Evolutionary conservation across 2,888 invertebrate genomes (phyloP), one percentile per base, ranked within the genome.

Genomic region (Eudemis profundana): DNA sequence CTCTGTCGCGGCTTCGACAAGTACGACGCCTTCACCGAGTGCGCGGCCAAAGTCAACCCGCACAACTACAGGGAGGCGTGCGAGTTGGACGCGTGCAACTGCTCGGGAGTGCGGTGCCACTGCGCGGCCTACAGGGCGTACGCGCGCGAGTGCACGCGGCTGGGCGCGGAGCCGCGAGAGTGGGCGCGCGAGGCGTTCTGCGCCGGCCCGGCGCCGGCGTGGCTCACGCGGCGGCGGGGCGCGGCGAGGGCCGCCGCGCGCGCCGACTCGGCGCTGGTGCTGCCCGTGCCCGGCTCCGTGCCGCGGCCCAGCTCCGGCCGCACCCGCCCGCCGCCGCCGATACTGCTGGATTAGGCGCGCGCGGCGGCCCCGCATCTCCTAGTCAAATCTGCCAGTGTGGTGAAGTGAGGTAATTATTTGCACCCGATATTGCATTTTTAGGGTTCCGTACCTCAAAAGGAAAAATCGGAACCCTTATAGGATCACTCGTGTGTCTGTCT

Each of bases 91-190:
- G 96, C 97, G 89, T 97, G 98, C 81, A 97, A 97, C 78, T 98
- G 98, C 84, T 95, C 96, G 1, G 94, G 94, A 12, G 93, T 94
- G 65, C 93, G 94, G 76, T 98, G 98, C 77, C 96, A 97, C 82
- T 98, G 98, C 85, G 97, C 98, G 73, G 96, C 97, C 68, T 95
- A 98, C 77, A 95, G 95, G 61, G 98, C 98, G 2, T 98, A 98
- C 81, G 96, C 96, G 0, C 95, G 97, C 71, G 97, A 97, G 83
- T 98, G 98, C 81, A 93, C 95, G 69, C 93, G 97, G 19, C 85
- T 96, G 42, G 97, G 97, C 0, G 95, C 96, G 0, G 92, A 93
- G 67, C 89, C 96, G 51, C 91, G 91, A 0, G 93, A 95, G 70
- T 98, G 97, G 97, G 93, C 95, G 67, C 91, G 93, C 51, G 92